Evolutionary conservation across 1,140 invertebrate species (phyloP), one percentile per base, ranked within the genome.

Genomic region (Rhopalosiphum maidis): DNA sequence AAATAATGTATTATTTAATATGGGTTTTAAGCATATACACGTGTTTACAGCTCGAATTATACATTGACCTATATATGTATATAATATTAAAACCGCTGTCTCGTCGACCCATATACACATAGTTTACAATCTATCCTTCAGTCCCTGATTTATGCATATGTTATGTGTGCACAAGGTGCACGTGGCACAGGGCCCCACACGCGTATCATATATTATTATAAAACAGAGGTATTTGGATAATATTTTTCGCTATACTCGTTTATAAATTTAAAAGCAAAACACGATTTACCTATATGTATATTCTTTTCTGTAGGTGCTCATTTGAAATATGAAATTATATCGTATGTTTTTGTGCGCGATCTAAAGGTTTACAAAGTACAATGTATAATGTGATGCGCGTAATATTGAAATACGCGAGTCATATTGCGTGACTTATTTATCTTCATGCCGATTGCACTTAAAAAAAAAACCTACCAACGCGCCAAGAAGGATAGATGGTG

Each of bases 51-150:
- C 15, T 18, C 30, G 60, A 77, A 18, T 77, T n/a, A 77, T 18
- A 77, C 60, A 5, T 18, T 18, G 15, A n/a, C 60, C 60, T 77
- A 77, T 77, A 54, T 30, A 3, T n/a, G 23, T 77, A n/a, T 18
- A 77, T n/a, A n/a, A 18, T n/a, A n/a, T 77, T n/a, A 15, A 77
- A 18, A 77, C 15, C 3, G 1, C n/a, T 77, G 60, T 77, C 30
- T 15, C 30, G 60, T 77, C 60, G 60, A 77, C 60, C 30, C 15
- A 77, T 77, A n/a, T 77, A n/a, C n/a, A n/a, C n/a, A 48, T 48
- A 77, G 60, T n/a, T 77, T 77, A 77, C 60, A n/a, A 77, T n/a
- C 60, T n/a, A 77, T 77, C 60, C 60, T n/a, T n/a, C 30, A 77
- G 60, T 77, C 30, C 30, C 60, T n/a, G 60, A 77, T 77, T 77